Conservation (phyloP, 30 jellyfish, hydroid and myxozoan genomes). For the Cassiopea xamachana region DNA sequence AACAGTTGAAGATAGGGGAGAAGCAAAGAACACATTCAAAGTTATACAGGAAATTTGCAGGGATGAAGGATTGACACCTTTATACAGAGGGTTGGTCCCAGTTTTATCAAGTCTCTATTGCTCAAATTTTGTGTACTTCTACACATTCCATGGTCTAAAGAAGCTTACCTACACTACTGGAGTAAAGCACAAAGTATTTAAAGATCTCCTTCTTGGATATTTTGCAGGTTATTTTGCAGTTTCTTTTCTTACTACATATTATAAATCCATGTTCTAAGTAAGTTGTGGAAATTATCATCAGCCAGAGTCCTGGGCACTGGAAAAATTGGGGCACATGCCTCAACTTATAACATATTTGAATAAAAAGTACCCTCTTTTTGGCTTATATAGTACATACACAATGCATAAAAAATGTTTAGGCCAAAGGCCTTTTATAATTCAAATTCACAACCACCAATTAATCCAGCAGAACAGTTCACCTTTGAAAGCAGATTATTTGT, state of each 20-base stretch:
- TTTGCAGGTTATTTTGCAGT: constrained; percentile 66
- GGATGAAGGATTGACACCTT: constrained; percentile 86
- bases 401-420: no score
- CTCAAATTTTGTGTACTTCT: constrained; percentile 93
- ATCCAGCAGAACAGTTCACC: no score
- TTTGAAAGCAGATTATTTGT: no score
- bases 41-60: constrained; percentile 69
- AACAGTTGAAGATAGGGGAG: constrained; percentile 83
- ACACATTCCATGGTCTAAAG: constrained; percentile 92
- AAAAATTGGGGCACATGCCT: no score
- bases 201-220: constrained; percentile 87
- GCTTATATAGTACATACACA: no score
- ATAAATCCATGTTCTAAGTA: not conserved
- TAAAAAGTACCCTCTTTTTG: no score
- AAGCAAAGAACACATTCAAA: constrained; percentile 76
- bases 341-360: no score
- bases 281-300: not conserved
- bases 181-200: constrained; percentile 41
- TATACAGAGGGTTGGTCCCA: constrained; percentile 92
- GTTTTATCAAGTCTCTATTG: constrained; percentile 93
- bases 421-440: no score
- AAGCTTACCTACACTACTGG: constrained; percentile 51
- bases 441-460: no score
- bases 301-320: no score
- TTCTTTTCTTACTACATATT: not conserved